A percentile compares a stretch with the other conserved stretches of the same genome.
Conservation (phyloP, 2,888 invertebrate species). For the Drosophila leonis region DNA sequence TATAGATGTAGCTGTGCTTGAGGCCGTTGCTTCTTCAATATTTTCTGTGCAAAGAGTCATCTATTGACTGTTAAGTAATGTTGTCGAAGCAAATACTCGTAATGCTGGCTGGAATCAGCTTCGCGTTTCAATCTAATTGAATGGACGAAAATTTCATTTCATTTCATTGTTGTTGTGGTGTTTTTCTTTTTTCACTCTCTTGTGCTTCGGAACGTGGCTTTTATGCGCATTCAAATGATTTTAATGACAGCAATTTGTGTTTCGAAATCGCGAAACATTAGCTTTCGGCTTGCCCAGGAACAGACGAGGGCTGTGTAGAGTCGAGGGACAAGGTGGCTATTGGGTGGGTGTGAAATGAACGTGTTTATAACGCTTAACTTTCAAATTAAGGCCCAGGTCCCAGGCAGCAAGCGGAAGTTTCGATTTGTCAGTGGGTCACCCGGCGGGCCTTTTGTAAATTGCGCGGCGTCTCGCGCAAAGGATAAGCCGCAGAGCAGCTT, state of each 20-base stretch:
- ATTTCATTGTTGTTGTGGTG: slow-evolving; percentile 5
- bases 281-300: slow-evolving; percentile 57
- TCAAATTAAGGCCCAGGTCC: slow-evolving; percentile 65
- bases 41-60: slow-evolving; percentile 22
- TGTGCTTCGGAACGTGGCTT: slow-evolving; percentile 48
- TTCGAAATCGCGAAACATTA: slow-evolving; percentile 78
- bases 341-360: slow-evolving; percentile 63
- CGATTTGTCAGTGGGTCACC: slow-evolving; percentile 74
- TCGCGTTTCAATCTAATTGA: slow-evolving; percentile 46
- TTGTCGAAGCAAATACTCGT: slow-evolving; percentile 34
- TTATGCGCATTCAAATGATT: slow-evolving; percentile 78
- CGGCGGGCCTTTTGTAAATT: slow-evolving; percentile 57
- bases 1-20: slow-evolving; percentile 3
- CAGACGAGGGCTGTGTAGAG: background rate
- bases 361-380: slow-evolving; percentile 82
- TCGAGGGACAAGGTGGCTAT: background rate
- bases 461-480: slow-evolving; percentile 53
- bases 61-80: slow-evolving; percentile 26
- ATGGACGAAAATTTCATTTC: slow-evolving; percentile 38
- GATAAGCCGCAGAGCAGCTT: slow-evolving; percentile 46
- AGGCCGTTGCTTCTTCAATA: background rate
- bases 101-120: slow-evolving; percentile 33
- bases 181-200: background rate
- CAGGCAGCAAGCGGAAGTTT: slow-evolving; percentile 73
- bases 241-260: slow-evolving; percentile 82